Percentiles rank a stretch among this genome's conserved stretches.
Evolutionary conservation across 2,888 invertebrate genomes (phyloP).

Genomic region (Lordiphosa andalusiaca): DNA sequence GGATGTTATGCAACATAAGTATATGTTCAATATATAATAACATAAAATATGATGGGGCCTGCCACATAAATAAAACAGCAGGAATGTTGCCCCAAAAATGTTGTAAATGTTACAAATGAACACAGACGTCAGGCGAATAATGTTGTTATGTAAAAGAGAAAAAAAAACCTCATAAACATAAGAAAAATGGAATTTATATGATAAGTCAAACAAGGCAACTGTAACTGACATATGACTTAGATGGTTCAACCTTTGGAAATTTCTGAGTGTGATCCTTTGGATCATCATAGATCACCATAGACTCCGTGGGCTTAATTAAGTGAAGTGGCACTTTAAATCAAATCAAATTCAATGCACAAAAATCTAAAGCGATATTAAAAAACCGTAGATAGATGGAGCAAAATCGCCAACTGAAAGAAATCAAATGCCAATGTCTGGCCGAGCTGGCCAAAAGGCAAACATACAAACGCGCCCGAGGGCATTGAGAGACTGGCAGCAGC

Average conservation of each 20-base stretch:
- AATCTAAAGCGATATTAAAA: conserved; percentile 50
- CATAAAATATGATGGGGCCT: conserved; percentile 61
- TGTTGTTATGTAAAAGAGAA: conserved; percentile 22
- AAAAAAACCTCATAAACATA: conserved; percentile 9
- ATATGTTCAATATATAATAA: conserved; percentile 67
- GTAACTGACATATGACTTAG: no score
- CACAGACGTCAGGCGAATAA: conserved; percentile 51
- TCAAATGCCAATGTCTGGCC: conserved; percentile 42
- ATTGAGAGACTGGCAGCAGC: background rate
- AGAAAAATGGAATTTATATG: conserved; percentile 11
- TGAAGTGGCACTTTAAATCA: conserved; percentile 34
- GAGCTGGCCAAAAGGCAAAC: conserved; percentile 54
- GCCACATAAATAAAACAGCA: conserved; percentile 62
- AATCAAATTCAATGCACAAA: conserved; percentile 15
- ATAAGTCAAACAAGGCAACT: no score
- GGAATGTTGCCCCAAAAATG: conserved; percentile 30
- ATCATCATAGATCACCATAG: no score
- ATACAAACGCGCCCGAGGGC: conserved; percentile 46
- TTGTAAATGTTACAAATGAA: conserved; percentile 52
- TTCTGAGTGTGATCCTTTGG: background rate
- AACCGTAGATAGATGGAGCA: conserved; percentile 47
- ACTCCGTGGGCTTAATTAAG: conserved; percentile 30
- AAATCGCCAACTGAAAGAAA: conserved; percentile 53
- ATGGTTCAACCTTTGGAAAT: background rate
- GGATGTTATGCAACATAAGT: conserved; percentile 61